Base-by-base conservation (phyloP, 2,113 vertebrate species). In the Riparia riparia region DNA sequence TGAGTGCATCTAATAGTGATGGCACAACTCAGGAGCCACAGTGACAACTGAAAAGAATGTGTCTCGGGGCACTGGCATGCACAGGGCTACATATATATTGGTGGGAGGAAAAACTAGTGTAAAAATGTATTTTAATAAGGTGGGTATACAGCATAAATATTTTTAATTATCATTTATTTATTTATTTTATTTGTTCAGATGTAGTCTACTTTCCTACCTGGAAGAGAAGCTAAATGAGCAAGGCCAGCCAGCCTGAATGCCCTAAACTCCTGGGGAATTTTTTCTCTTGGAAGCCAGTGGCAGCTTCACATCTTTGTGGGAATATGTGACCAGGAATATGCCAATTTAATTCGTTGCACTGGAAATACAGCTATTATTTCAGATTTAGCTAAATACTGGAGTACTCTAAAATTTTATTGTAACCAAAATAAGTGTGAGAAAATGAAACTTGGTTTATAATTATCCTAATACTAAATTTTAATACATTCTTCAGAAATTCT, bases 301-400 rank as follows among this genome's bases (percentile, higher is more conserved):
- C 32, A 81, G 37, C 66, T 85, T 85, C 57, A 21, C 12, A 57
- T 72, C 49, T 78, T 84, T 2, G 1, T 64, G 41, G 49, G 57
- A 82, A 45, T 65, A 61, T 65, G 37, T 72, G 60, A 68, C 31
- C 51, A 58, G 39, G 41, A 84, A 45, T 47, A 37, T 29, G 44
- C 42, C 70, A 50, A 2, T 93, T 91, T 54, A 65, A 58, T 80
- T 79, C 0, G 0, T 31, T 76, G 31, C 57, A 28, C 61, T 87
- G 42, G 37, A 93, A 95, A 53, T 39, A 32, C 17, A 85, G 47
- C 32, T 79, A 7, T 64, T 89, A 16, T 84, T 91, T 93, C 50
- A 69, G 45, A 72, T 77, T 85, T 57, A 79, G 28, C 64, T 68
- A 71, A 79, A 51, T 66, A 28, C 4, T 51, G 17, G 41, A 45